Evolutionary conservation across 2,113 vertebrate genomes (phyloP), one percentile per base, ranked within the genome.

Genomic region (human (Homo sapiens)): DNA sequence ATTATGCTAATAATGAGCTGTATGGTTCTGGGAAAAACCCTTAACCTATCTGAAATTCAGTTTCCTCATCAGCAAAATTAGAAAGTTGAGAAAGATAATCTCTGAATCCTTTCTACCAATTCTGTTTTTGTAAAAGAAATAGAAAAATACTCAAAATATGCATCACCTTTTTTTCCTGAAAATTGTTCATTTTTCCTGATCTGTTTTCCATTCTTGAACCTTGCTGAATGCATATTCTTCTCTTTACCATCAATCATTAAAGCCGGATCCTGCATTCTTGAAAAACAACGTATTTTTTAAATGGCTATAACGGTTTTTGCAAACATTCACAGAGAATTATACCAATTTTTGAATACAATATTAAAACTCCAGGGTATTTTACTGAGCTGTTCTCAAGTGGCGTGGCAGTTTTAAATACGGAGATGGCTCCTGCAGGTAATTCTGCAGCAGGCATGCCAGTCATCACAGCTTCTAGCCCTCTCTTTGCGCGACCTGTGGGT

Each of bases 111-210:
- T 84, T 95, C 89, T 59, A 85, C 43, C 89, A 93, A 90, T 93
- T 89, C 22, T 79, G 27, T 68, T 94, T 94, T 50, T 93, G 1
- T 70, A 96, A 87, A n/a, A 90, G 38, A 93, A 89, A 85, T 50
- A 30, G 17, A 78, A 0, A 93, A 96, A 87, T 13, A 97, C 30
- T 55, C 95, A 12, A 98, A 45, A 95, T 40, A 43, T 59, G 68
- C 57, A 98, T 98, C 97, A 99, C 98, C 97, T 8, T 3, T 85
- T 95, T 96, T 98, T 61, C 22, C 75, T 89, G 68, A 2, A 4
- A 97, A 55, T 97, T 96, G 98, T 96, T 91, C 92, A 59, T 96
- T 98, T 66, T 90, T 98, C 96, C 93, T 97, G 70, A 94, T 97
- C 52, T 92, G 76, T 48, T 96, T 32, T 93, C 23, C 30, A 81